These are phyloP conservation scores for Lordiphosa clarofinis DNA, from an alignment of 1,140 invertebrate genomes.

Conservation along the genomic window DNA sequence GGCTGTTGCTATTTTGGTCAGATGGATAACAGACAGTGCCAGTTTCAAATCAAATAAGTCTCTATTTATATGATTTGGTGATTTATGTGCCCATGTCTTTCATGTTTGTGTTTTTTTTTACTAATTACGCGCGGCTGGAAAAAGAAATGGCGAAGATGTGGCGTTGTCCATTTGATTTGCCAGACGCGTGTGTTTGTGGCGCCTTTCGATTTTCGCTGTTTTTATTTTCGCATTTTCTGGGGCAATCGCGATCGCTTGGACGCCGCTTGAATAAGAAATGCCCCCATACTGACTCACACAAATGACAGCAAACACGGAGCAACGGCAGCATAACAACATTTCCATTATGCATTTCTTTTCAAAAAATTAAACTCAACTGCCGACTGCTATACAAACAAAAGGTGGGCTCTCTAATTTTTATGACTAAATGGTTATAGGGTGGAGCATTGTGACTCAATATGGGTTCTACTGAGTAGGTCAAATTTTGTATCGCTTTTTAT, in stretches of 20 bases:
- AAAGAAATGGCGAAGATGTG: slow-evolving; percentile 23
- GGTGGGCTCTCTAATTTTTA: slow-evolving; percentile 37
- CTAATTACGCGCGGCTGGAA: slow-evolving; percentile 19
- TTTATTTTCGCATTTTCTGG: slow-evolving; percentile 22
- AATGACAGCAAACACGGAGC: too few relatives aligned
- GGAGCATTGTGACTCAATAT: not conserved
- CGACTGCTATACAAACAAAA: slow-evolving; percentile 63
- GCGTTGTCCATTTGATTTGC: slow-evolving; percentile 66
- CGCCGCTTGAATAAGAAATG: slow-evolving; percentile 66
- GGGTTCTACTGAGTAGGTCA: too few relatives aligned
- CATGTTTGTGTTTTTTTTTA: slow-evolving; percentile 51
- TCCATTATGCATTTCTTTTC: slow-evolving; percentile 61
- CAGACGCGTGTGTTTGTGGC: slow-evolving; percentile 59
- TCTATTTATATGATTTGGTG: slow-evolving; percentile 68
- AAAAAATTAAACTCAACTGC: slow-evolving; percentile 58
- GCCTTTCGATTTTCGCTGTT: slow-evolving; percentile 60
- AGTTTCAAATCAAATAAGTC: slow-evolving; percentile 62
- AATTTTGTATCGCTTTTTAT: too few relatives aligned
- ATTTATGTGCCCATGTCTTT: slow-evolving; percentile 64
- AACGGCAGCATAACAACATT: slow-evolving; percentile 36
- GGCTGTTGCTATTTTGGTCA: slow-evolving; percentile 53
- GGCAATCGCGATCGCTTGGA: slow-evolving; percentile 52
- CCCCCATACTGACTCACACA: slow-evolving; percentile 41
- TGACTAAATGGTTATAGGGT: slow-evolving; percentile 4
- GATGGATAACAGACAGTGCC: slow-evolving; percentile 14